These are phyloP conservation scores for Cyprinodon brontotheroides DNA, from an alignment of 2,113 vertebrate genomes.

Conservation along the genomic window DNA sequence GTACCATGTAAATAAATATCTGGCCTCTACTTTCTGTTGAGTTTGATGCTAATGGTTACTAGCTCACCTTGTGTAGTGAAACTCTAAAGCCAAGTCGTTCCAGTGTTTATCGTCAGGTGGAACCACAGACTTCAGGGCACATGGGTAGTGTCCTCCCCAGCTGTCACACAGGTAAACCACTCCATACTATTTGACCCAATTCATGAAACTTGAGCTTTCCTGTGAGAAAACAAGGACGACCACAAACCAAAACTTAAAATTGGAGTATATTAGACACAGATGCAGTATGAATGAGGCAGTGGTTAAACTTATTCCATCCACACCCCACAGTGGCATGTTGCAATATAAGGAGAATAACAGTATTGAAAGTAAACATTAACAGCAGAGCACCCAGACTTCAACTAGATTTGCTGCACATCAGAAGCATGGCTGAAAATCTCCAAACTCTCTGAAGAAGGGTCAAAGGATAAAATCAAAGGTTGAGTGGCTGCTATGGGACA, in stretches of 20 bases:
- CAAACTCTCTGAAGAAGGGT: background rate
- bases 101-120: constrained; percentile 99
- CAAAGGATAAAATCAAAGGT: too few species aligned
- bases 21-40: too few species aligned
- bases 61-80: constrained; percentile 95
- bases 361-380: background rate
- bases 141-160: constrained; percentile 94
- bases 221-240: constrained; percentile 50
- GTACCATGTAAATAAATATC: background rate
- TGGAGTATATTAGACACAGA: background rate
- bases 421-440: background rate
- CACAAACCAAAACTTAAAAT: too few species aligned
- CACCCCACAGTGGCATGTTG: background rate
- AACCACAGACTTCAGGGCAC: constrained; percentile 96
- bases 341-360: background rate
- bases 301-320: background rate
- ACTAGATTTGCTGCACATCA: background rate
- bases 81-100: constrained; percentile 97
- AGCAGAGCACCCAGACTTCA: too few species aligned
- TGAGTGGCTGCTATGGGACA: too few species aligned
- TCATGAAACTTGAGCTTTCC: constrained; percentile 94
- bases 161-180: constrained; percentile 96
- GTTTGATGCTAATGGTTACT: background rate
- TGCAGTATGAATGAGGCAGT: background rate
- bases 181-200: constrained; percentile 93